Conservation (phyloP, 2,797 vertebrate species). For the Chiloscyllium punctatum region DNA sequence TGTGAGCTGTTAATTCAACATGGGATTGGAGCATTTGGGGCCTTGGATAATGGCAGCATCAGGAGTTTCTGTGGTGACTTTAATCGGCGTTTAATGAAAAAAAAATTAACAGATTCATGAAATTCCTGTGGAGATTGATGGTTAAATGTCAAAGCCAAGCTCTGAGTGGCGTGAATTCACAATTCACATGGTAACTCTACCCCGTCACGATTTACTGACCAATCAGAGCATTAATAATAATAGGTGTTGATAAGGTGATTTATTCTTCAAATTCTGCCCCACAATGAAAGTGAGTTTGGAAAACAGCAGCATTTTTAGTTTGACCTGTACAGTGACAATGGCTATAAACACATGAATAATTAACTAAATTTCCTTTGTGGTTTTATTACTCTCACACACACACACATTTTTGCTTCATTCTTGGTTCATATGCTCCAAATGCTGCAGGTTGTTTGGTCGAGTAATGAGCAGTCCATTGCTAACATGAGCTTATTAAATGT, state of each 20-base stretch:
- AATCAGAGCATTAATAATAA: neutral
- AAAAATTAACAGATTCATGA: neutral
- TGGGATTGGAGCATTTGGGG: neutral
- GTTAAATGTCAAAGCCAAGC: neutral
- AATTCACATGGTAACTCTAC: neutral
- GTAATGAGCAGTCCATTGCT: constrained; percentile 59
- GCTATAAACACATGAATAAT: constrained; percentile 45
- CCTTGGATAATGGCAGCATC: neutral
- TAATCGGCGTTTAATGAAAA: neutral
- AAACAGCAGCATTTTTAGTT: neutral
- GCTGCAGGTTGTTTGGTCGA: constrained; percentile 51
- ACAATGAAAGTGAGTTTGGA: neutral
- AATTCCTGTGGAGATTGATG: neutral
- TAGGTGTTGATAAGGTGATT: neutral
- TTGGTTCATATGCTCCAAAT: constrained; percentile 47
- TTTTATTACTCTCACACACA: constrained; percentile 40
- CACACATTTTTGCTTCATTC: constrained; percentile 55
- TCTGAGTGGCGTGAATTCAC: neutral
- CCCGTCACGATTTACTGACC: neutral
- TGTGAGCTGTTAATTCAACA: neutral
- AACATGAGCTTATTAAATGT: constrained; percentile 56
- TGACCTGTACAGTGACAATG: constrained; percentile 40
- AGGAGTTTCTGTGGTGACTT: neutral
- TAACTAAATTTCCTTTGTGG: constrained; percentile 52
- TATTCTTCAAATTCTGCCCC: neutral